These are phyloP conservation scores for Thunnus thynnus DNA, from an alignment of 2,113 vertebrate genomes.

Conservation along the genomic window DNA sequence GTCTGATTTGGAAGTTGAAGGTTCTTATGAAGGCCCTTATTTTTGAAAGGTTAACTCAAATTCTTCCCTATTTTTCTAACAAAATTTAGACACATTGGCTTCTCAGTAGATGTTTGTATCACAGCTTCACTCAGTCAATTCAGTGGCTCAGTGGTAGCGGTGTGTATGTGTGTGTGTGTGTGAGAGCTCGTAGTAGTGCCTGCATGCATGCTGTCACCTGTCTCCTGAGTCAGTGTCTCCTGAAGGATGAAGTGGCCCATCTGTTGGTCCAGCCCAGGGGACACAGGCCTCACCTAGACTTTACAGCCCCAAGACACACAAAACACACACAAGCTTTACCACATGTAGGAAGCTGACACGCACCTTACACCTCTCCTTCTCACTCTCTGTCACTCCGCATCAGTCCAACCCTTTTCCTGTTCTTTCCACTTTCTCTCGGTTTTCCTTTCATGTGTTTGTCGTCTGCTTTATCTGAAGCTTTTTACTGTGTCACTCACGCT, in stretches of 20 bases:
- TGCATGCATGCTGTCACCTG: constrained; percentile 58
- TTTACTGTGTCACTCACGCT: constrained; percentile 44
- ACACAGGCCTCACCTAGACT: constrained; percentile 61
- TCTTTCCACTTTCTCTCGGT: constrained; percentile 23
- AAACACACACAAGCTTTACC: constrained; percentile 37
- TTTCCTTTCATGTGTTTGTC: constrained; percentile 37
- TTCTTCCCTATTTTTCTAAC: not conserved
- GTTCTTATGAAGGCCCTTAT: no score
- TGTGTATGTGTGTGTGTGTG: not conserved
- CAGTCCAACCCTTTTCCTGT: constrained; percentile 30
- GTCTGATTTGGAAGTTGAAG: no score
- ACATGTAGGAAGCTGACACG: constrained; percentile 44
- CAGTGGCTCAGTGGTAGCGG: not conserved
- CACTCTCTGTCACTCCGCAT: constrained; percentile 51
- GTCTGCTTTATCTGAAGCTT: constrained; percentile 44
- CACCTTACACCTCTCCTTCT: constrained; percentile 44
- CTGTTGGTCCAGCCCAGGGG: constrained; percentile 63
- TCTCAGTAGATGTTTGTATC: not conserved
- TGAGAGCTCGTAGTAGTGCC: constrained; percentile 11
- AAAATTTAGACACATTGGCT: not conserved
- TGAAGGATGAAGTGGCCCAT: constrained; percentile 75
- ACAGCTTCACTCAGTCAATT: not conserved
- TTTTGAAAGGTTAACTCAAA: not conserved
- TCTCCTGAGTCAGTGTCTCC: constrained; percentile 66
- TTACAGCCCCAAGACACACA: constrained; percentile 48